A percentile compares a stretch with the other conserved stretches of the same genome.
Conservation (phyloP, 2,888 invertebrate species). For the Chaitophorus viminalis region DNA sequence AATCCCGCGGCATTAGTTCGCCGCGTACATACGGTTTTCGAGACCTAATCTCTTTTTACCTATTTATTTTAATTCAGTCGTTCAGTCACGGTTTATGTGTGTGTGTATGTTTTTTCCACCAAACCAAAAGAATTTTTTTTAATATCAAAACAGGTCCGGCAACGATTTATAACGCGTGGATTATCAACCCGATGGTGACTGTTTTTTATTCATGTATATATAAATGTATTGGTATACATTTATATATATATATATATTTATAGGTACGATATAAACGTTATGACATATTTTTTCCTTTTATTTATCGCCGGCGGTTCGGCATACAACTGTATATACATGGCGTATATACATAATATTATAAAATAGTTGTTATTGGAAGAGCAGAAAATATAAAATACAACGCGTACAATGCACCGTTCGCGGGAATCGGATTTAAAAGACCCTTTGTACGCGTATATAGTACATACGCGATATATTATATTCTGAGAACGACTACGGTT, state of each 20-base stretch:
- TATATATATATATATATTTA: neutral
- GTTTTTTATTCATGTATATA: slow-evolving; percentile 26
- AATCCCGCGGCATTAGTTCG: slow-evolving; percentile 17
- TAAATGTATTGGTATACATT: no score
- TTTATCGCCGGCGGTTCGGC: slow-evolving; percentile 16
- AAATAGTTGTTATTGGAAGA: neutral
- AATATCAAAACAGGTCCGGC: slow-evolving; percentile 54
- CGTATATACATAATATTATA: neutral
- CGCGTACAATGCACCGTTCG: neutral
- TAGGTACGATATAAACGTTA: slow-evolving; percentile 51
- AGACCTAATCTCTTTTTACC: slow-evolving; percentile 53
- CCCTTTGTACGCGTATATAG: neutral
- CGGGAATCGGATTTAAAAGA: neutral
- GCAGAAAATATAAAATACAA: neutral
- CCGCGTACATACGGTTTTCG: slow-evolving; percentile 5
- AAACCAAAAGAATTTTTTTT: slow-evolving; percentile 38
- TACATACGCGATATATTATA: no score
- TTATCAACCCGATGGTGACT: slow-evolving; percentile 11
- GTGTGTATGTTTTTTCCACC: neutral
- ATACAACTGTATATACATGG: neutral
- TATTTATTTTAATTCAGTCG: slow-evolving; percentile 50
- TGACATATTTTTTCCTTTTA: slow-evolving; percentile 36
- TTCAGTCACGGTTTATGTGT: slow-evolving; percentile 18
- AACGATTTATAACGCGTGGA: slow-evolving; percentile 54
- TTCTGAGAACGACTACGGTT: no score